Evolutionary conservation across 2,113 vertebrate genomes (phyloP).

Genomic region (Pelusios castaneus): DNA sequence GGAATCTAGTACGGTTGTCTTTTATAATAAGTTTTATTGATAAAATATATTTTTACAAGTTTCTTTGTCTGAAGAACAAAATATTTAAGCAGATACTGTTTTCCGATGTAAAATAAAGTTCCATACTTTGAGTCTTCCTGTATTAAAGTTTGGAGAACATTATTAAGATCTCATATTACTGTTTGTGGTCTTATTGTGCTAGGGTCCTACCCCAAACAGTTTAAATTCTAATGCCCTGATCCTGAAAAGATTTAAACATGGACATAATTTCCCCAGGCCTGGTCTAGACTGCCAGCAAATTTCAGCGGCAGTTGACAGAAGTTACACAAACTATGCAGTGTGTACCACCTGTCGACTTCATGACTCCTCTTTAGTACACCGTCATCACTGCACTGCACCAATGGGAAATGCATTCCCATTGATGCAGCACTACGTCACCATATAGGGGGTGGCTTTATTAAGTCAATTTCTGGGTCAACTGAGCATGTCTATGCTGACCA

Average conservation of each 20-base stretch:
- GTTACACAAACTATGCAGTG: too few relatives aligned
- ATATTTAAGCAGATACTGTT: neutral
- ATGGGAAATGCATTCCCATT: too few relatives aligned
- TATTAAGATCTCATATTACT: neutral
- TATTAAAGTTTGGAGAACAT: slow-evolving; percentile 1
- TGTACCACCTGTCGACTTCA: too few relatives aligned
- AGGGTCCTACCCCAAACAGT: neutral
- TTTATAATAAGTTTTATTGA: slow-evolving; percentile 3
- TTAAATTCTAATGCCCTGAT: neutral
- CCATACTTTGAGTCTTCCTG: neutral
- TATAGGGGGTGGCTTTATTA: too few relatives aligned
- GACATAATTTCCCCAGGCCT: neutral
- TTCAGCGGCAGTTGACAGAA: too few relatives aligned
- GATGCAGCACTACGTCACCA: too few relatives aligned
- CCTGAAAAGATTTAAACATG: slow-evolving; percentile 18
- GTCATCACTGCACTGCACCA: too few relatives aligned
- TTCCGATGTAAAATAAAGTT: neutral
- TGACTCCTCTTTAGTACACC: too few relatives aligned
- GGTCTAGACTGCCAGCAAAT: too few relatives aligned
- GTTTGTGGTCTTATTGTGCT: neutral
- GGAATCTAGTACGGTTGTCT: neutral
- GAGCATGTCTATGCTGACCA: too few relatives aligned
- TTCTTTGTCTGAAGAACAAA: slow-evolving; percentile 3
- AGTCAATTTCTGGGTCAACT: too few relatives aligned
- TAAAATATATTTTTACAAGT: slow-evolving; percentile 23